A percentile compares a stretch with the other conserved stretches of the same genome.
These are phyloP conservation scores for Cephus cinctus DNA, from an alignment of 1,140 invertebrate species.

Conservation along the genomic window DNA sequence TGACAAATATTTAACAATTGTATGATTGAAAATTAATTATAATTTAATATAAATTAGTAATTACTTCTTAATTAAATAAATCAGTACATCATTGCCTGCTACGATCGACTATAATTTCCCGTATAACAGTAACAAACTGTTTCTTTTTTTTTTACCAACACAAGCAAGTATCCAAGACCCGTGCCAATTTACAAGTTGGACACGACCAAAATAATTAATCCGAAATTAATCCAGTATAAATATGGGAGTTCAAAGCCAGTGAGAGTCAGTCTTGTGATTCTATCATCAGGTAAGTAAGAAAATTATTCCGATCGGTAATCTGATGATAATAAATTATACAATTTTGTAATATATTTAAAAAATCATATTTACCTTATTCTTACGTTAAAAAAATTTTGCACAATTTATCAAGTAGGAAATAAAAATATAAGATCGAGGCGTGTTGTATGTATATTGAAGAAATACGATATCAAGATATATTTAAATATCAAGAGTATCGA, in stretches of 20 bases:
- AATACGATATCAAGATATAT: background rate
- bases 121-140: too few species aligned
- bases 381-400: too few species aligned
- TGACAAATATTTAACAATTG: background rate
- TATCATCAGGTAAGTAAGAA: too few species aligned
- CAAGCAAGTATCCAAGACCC: background rate
- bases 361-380: too few species aligned
- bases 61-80: too few species aligned
- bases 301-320: too few species aligned
- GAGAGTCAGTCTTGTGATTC: constrained; percentile 13
- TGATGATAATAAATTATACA: too few species aligned
- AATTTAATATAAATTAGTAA: background rate
- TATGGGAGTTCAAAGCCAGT: constrained; percentile 11
- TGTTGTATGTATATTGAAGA: background rate
- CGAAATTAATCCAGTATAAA: constrained; percentile 18
- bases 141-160: background rate
- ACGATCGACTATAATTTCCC: too few species aligned
- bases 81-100: too few species aligned
- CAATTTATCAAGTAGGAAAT: too few species aligned
- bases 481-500: background rate
- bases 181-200: constrained; percentile 8
- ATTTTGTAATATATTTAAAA: too few species aligned
- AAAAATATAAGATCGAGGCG: background rate
- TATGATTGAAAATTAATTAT: too few species aligned
- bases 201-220: constrained; percentile 34